phyloP scores from a whole-genome alignment of 2,888 invertebrate species.

The Drosophila anomalipes region DNA sequence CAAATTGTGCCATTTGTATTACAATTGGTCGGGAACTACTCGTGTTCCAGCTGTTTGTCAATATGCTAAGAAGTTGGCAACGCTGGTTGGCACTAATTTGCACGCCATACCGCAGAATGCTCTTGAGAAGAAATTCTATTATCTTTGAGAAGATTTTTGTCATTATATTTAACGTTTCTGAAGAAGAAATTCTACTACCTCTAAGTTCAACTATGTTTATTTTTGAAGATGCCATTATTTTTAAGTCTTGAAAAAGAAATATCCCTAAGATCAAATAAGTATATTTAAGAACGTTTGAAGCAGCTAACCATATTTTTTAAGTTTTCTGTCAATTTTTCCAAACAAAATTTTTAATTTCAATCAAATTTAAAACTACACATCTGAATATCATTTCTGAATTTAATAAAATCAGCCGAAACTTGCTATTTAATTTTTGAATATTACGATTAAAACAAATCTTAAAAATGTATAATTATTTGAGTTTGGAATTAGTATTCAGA shows the following conservation, averaged over 20 bases:
- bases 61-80: conserved; percentile 97
- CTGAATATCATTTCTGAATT: background rate
- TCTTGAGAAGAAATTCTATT: conserved; percentile 89
- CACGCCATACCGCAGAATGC: conserved; percentile 90
- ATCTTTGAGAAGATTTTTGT: conserved; percentile 86
- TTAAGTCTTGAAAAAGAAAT: background rate
- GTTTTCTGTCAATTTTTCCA: background rate
- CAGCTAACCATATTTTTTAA: background rate
- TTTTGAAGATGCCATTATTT: background rate
- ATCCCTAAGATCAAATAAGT: background rate
- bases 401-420: background rate
- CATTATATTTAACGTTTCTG: background rate
- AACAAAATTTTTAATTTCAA: background rate
- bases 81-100: conserved; percentile 92
- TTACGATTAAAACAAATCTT: background rate
- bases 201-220: too few species aligned
- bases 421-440: background rate
- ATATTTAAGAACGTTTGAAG: background rate
- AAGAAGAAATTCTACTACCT: background rate
- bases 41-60: conserved; percentile 97
- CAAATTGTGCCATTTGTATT: conserved; percentile 95
- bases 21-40: conserved; percentile 94
- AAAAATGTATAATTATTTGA: background rate
- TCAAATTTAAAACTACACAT: background rate
- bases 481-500: background rate